Conservation (phyloP, 2,888 invertebrate species). For the Brachynemurus nebulosus region DNA sequence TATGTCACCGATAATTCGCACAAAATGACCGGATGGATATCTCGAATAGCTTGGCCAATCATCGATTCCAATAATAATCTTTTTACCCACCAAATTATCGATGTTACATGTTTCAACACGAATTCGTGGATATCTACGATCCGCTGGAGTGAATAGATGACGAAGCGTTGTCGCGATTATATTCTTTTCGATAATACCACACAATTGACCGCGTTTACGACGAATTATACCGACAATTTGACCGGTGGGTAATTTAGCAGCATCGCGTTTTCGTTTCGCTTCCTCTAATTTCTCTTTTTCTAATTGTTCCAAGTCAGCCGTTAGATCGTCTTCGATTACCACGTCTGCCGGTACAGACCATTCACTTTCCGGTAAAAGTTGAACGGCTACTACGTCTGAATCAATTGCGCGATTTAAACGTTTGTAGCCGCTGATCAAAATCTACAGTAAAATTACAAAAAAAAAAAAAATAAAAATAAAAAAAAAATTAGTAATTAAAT, state of each 20-base stretch:
- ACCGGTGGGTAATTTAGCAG: slow-evolving; percentile 46
- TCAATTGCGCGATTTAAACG: slow-evolving; percentile 89
- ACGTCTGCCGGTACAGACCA: slow-evolving; percentile 88
- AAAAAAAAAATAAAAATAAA: too few species aligned
- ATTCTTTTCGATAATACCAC: slow-evolving; percentile 81
- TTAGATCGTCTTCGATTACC: slow-evolving; percentile 61
- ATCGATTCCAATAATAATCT: slow-evolving; percentile 78
- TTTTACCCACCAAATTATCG: slow-evolving; percentile 38
- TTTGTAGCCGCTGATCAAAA: slow-evolving; percentile 71
- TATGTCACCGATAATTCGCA: slow-evolving; percentile 78
- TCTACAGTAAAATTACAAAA: slow-evolving; percentile 31
- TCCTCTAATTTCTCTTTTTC: slow-evolving; percentile 24
- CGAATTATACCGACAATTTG: slow-evolving; percentile 87
- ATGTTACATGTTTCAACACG: slow-evolving; percentile 91
- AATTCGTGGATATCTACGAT: slow-evolving; percentile 85
- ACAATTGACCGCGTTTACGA: slow-evolving; percentile 95
- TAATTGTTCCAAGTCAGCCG: slow-evolving; percentile 43
- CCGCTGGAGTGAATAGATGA: slow-evolving; percentile 90
- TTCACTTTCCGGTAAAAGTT: slow-evolving; percentile 72
- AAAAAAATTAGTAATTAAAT: too few species aligned
- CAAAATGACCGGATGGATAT: slow-evolving; percentile 92
- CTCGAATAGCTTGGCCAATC: slow-evolving; percentile 89
- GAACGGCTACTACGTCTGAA: slow-evolving; percentile 85
- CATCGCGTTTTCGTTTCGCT: slow-evolving; percentile 20
- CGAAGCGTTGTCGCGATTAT: slow-evolving; percentile 42